A percentile compares a stretch with the other conserved stretches of the same genome.
These are phyloP conservation scores for Thalassarche chlororhynchos DNA, from an alignment of 2,113 vertebrate genomes.

Conservation along the genomic window DNA sequence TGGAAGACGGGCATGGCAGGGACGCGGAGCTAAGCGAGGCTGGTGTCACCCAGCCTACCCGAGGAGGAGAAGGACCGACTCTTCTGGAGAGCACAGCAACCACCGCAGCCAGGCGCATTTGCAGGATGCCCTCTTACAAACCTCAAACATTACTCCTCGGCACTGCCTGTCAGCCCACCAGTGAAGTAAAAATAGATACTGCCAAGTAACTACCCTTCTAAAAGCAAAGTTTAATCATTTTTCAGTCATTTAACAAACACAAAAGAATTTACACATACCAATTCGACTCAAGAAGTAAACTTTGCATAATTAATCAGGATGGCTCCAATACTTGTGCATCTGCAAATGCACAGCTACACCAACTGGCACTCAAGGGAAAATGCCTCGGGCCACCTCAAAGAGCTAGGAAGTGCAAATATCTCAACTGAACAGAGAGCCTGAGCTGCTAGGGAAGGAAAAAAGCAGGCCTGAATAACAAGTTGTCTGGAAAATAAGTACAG, in stretches of 20 bases:
- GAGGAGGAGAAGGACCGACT: accelerated
- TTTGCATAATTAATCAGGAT: neutral
- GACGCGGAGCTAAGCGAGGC: accelerated
- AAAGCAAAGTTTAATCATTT: neutral
- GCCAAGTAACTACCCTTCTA: neutral
- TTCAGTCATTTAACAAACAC: slow-evolving; percentile 5
- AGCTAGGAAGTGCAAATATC: neutral
- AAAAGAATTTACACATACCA: neutral
- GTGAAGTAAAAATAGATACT: neutral
- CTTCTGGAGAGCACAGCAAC: neutral
- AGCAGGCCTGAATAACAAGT: neutral
- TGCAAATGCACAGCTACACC: slow-evolving; percentile 32
- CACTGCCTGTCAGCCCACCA: neutral
- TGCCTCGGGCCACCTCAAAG: neutral
- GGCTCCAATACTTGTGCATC: neutral
- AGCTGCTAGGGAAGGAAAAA: neutral
- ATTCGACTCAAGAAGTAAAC: neutral
- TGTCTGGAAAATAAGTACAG: neutral
- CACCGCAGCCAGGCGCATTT: accelerated
- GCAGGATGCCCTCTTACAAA: neutral
- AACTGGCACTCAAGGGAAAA: neutral
- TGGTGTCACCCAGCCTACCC: neutral
- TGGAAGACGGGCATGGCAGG: accelerated
- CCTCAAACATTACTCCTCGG: neutral
- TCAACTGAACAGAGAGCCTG: neutral